Percentiles rank a stretch among this genome's conserved stretches.
phyloP scores from a whole-genome alignment of 2,888 invertebrate species.

The Gortyna flavago region DNA sequence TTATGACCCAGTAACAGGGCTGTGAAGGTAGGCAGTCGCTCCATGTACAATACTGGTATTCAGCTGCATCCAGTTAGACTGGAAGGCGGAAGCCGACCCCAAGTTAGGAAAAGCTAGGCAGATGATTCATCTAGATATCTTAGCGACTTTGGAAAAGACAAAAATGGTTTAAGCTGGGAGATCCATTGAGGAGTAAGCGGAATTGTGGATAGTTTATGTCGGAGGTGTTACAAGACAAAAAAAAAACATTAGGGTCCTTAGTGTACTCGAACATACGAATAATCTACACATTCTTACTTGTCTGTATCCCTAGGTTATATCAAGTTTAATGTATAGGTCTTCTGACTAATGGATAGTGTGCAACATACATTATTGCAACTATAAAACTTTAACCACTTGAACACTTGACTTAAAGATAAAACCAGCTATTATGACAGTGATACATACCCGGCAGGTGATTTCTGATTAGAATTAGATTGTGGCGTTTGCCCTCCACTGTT shows the following conservation, averaged over 20 bases:
- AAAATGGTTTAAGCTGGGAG: background rate
- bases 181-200: background rate
- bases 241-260: background rate
- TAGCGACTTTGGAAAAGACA: background rate
- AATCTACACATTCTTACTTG: background rate
- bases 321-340: background rate
- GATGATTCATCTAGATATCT: too few species aligned
- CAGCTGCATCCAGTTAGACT: too few species aligned
- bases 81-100: too few species aligned
- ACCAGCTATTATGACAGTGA: background rate
- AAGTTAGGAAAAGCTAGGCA: too few species aligned
- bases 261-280: background rate
- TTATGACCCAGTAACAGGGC: too few species aligned
- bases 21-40: too few species aligned
- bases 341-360: background rate
- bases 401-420: background rate
- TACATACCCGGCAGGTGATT: conserved; percentile 93
- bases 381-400: background rate
- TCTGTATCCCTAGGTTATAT: background rate
- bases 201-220: background rate
- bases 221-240: background rate
- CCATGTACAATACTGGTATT: too few species aligned
- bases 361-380: background rate
- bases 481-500: conserved; percentile 87
- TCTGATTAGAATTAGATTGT: conserved; percentile 90